Percentiles rank a stretch among this genome's conserved stretches.
phyloP scores from a whole-genome alignment of 1,140 invertebrate genomes.

The Anastrepha ludens region DNA sequence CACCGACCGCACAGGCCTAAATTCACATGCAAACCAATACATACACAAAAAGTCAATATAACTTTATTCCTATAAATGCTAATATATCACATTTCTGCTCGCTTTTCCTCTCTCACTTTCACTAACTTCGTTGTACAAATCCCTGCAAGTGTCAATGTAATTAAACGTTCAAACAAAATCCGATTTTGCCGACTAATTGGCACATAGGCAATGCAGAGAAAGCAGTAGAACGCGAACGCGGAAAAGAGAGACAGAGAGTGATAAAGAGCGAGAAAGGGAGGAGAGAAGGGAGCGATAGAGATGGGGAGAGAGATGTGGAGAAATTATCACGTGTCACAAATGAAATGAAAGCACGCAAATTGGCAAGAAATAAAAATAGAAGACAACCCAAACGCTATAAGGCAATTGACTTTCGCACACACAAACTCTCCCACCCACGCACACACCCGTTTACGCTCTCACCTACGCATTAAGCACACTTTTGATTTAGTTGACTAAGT shows the following conservation, averaged over 20 bases:
- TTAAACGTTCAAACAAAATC: slow-evolving; percentile 42
- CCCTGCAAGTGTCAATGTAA: slow-evolving; percentile 20
- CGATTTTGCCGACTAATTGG: neutral
- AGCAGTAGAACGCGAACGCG: too few species aligned
- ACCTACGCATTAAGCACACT: neutral
- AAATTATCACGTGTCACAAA: slow-evolving; percentile 17
- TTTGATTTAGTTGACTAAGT: neutral
- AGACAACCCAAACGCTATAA: neutral
- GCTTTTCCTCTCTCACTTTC: neutral
- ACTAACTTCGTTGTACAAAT: neutral
- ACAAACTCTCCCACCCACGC: neutral
- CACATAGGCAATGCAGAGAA: neutral
- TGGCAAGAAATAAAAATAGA: neutral
- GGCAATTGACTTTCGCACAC: neutral
- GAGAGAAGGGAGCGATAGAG: too few species aligned
- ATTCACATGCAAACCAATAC: neutral
- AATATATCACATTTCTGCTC: too few species aligned
- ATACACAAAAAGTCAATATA: neutral
- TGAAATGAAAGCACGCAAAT: slow-evolving; percentile 44
- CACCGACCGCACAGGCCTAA: neutral
- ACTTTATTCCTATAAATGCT: neutral
- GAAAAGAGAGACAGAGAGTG: too few species aligned
- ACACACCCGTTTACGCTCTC: neutral
- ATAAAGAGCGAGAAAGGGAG: too few species aligned
- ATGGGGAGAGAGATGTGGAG: too few species aligned